Base-by-base conservation (phyloP, 2,797 vertebrate species). In the Acipenser ruthenus region DNA sequence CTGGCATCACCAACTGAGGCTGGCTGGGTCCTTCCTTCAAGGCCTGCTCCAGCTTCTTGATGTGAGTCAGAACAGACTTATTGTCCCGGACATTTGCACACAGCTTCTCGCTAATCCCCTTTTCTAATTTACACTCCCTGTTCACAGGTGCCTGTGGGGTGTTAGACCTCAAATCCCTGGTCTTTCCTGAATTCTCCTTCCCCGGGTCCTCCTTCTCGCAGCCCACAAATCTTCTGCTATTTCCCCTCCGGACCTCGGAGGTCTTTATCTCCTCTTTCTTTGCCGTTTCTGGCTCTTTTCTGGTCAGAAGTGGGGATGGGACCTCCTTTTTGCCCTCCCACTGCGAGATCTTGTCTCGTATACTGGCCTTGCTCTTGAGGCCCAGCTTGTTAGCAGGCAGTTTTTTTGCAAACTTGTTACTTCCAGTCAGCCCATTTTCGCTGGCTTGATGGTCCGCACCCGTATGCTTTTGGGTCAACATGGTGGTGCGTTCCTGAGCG, bases 311-410 rank as follows among this genome's bases (percentile, higher is more conserved):
- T 37, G 80, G 75, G 70, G 78, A 68, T 18, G 59, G 69, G 0
- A 70, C 65, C 75, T 95, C 95, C 71, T 85, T 93, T 78, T 96
- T 98, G 50, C 95, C 94, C 81, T 99, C 96, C 96, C 96, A 98
- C 66, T 96, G 92, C 23, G 95, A 97, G 80, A 99, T 99, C 86
- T 99, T 98, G 77, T 97, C 95, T 61, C 90, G 95, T 75, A 99
- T 97, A 84, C 93, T 95, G 70, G 94, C 89, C 3, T 85, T 86
- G 68, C 83, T 87, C 76, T 88, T 92, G 66, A 84, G 78, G 56
- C 83, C 80, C 37, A 37, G 37, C 37, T 37, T 37, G 37, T 37
- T 37, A 37, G 37, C 37, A 0, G 72, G 74, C 74, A 83, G 84
- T 70, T 72, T 80, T 69, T 80, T 83, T 66, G 78, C 81, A 60